phyloP scores from a whole-genome alignment of 1,140 invertebrate species.

The Palaemon carinicauda region DNA sequence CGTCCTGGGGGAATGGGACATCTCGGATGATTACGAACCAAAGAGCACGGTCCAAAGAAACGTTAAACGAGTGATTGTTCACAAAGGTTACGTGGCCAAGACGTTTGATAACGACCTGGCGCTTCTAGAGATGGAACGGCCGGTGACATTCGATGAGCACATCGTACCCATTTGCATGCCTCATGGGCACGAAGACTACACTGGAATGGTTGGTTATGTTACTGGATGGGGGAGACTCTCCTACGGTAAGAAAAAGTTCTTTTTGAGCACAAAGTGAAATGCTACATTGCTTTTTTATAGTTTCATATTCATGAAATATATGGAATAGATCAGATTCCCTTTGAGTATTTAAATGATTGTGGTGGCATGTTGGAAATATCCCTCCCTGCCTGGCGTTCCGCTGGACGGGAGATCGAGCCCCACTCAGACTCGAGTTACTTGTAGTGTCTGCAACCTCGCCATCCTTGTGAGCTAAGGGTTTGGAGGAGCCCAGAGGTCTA shows the following conservation, averaged over 20 bases:
- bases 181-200: slow-evolving; percentile 80
- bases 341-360: too few species aligned
- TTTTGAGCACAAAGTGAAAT: too few species aligned
- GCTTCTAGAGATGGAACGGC: slow-evolving; percentile 81
- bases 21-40: slow-evolving; percentile 82
- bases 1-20: slow-evolving; percentile 89
- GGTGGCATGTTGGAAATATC: too few species aligned
- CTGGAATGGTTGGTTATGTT: slow-evolving; percentile 82
- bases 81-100: slow-evolving; percentile 85
- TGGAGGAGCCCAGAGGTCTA: too few species aligned
- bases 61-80: slow-evolving; percentile 86
- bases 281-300: too few species aligned
- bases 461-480: too few species aligned
- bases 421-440: too few species aligned
- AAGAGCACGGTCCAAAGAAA: slow-evolving; percentile 81
- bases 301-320: not conserved
- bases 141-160: slow-evolving; percentile 84
- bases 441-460: too few species aligned
- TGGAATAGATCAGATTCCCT: too few species aligned
- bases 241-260: slow-evolving; percentile 67
- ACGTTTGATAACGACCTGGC: slow-evolving; percentile 93
- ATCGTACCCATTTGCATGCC: slow-evolving; percentile 95
- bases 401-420: too few species aligned
- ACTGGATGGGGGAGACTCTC: slow-evolving; percentile 78
- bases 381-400: too few species aligned